Percentiles rank a stretch among this genome's conserved stretches.
phyloP scores from a whole-genome alignment of 2,888 invertebrate genomes.

The Hanleya hanleyi region DNA sequence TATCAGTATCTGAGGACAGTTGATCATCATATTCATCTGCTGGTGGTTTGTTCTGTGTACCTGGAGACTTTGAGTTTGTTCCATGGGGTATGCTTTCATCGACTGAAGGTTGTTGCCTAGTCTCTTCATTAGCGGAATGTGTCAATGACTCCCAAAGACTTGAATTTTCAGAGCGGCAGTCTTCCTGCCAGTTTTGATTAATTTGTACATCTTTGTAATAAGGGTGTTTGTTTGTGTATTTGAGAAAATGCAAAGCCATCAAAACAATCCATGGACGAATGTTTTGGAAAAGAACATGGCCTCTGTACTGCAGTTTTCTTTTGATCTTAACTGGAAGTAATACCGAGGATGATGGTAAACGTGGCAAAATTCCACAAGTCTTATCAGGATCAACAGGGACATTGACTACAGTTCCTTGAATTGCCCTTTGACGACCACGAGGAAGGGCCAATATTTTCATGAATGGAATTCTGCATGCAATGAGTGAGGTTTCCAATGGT shows the following conservation, averaged over 20 bases:
- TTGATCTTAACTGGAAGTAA: background rate
- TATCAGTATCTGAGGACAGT: no score
- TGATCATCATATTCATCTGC: no score
- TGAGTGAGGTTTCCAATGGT: background rate
- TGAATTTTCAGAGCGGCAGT: background rate
- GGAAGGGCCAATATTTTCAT: constrained; percentile 14
- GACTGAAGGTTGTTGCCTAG: background rate
- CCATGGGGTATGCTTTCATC: no score
- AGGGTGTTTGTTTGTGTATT: background rate
- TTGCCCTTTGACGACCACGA: constrained; percentile 11
- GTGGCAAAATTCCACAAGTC: background rate
- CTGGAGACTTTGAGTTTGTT: no score
- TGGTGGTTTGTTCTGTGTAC: no score
- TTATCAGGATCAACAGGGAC: background rate
- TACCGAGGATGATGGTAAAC: background rate
- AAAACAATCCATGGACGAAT: background rate
- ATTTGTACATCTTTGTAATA: background rate
- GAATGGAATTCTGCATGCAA: constrained; percentile 1
- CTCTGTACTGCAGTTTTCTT: background rate
- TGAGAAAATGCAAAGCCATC: background rate
- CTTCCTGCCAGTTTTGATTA: background rate
- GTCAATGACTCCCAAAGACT: background rate
- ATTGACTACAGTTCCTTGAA: constrained; percentile 10
- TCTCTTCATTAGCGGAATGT: background rate
- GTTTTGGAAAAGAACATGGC: background rate